Base-by-base conservation (phyloP, 2,888 invertebrate genomes). In the Cantharis rustica region DNA sequence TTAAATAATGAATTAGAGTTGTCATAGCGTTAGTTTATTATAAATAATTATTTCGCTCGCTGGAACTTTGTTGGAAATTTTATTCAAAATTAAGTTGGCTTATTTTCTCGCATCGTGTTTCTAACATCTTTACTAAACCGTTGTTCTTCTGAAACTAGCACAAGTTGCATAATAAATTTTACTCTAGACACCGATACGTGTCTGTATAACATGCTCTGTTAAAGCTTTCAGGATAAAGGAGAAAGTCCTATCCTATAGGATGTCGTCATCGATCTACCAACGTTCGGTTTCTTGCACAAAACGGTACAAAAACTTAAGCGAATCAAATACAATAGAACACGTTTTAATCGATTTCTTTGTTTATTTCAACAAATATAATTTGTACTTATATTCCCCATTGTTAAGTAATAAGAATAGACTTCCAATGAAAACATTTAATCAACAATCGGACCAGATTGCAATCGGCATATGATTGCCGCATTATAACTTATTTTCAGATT, bases 201-300 rank as follows among this genome's bases (percentile, higher is more conserved):
- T 79, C 77, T 68, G 74, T 75, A 77, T 75, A 78, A 77, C 77
- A 74, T 77, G 76, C 76, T 78, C 75, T 72, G 72, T 78, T 79
- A 79, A 73, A 76, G 77, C 75, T 78, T 77, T 76, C 79, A 61
- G 73, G 71, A 76, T 75, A 79, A 74, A 47, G 73, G 77, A 73
- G 77, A 76, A 80, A 79, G 73, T 80, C 78, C 77, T 77, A 74
- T 80, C 78, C 77, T 77, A 74, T 74, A 76, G 79, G 78, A 75
- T 74, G 72, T 75, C 74, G 72, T 47, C 47, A 47, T 47, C 47
- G 47, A 47, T 47, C 47, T 47, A 47, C 47, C 47, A 47, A 47
- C 47, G n/a, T 47, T 47, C 47, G 47, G 47, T 47, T 47, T 47
- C 47, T 47, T 47, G 47, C 47, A 47, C 47, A 47, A 47, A 47